Conservation (phyloP, 2,888 invertebrate genomes). For the Sclerodermus sp. region DNA sequence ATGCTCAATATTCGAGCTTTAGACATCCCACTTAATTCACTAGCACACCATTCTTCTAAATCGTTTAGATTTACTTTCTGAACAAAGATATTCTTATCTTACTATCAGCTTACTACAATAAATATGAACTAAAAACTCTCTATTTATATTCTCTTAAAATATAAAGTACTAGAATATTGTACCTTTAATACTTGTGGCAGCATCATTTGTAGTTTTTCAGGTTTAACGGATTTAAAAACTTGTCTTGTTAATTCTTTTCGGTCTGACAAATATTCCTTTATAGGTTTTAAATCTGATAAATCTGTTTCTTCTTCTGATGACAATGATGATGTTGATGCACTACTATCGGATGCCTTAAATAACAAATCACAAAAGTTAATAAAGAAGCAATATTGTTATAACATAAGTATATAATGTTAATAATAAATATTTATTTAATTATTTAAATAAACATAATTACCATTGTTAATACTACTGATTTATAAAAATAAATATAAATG, state of each 20-base stretch:
- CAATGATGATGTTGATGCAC: conserved; percentile 58
- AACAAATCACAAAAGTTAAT: background rate
- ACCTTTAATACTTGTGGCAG: conserved; percentile 52
- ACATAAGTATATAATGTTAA: too few relatives aligned
- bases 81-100: too few relatives aligned
- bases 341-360: conserved; percentile 22
- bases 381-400: too few relatives aligned
- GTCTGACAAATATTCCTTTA: conserved; percentile 49
- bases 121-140: too few relatives aligned
- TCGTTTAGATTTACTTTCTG: conserved; percentile 38
- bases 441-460: too few relatives aligned
- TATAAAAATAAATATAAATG: too few relatives aligned
- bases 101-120: too few relatives aligned
- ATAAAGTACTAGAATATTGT: conserved; percentile 8
- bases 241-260: conserved; percentile 48
- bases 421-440: too few relatives aligned
- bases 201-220: conserved; percentile 54
- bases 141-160: too few relatives aligned
- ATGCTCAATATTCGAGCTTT: conserved; percentile 46
- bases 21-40: conserved; percentile 53
- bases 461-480: too few relatives aligned
- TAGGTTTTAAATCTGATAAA: conserved; percentile 47
- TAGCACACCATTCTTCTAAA: conserved; percentile 50
- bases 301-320: conserved; percentile 50
- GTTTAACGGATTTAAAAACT: conserved; percentile 52